These are phyloP conservation scores for Monodelphis domestica DNA, from an alignment of 2,797 vertebrate species.

Conservation along the genomic window DNA sequence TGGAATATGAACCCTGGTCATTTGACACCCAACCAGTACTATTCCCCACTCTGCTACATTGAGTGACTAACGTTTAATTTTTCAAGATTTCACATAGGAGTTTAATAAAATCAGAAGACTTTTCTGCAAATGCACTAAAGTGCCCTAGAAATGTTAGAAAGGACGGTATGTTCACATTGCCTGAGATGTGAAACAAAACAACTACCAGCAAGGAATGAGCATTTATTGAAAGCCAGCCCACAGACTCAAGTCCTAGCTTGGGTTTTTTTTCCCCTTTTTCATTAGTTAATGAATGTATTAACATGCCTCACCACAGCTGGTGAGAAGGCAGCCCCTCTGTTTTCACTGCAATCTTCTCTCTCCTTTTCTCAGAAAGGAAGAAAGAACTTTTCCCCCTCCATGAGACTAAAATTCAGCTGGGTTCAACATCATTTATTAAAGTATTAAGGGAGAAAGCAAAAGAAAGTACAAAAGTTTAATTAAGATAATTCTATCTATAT, in stretches of 20 bases:
- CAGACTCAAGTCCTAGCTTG: neutral
- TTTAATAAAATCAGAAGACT: neutral
- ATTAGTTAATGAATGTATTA: no score
- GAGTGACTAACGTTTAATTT: neutral
- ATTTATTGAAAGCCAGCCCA: neutral
- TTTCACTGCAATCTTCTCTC: neutral
- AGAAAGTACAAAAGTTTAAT: neutral
- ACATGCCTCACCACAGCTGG: neutral
- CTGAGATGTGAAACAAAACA: neutral
- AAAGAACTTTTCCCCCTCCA: neutral
- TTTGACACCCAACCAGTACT: neutral
- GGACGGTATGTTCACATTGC: neutral
- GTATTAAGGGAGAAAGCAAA: neutral
- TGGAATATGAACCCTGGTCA: neutral
- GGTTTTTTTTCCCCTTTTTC: neutral
- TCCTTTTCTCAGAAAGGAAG: neutral
- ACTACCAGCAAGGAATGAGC: neutral
- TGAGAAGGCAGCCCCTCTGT: neutral
- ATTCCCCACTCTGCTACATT: neutral
- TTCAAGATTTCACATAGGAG: neutral
- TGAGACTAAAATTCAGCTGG: neutral
- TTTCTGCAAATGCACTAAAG: neutral
- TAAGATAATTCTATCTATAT: neutral
- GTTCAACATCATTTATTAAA: neutral
- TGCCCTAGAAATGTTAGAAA: neutral